Base-by-base conservation (phyloP, 2,888 invertebrate genomes). In the Sisyra terminalis region DNA sequence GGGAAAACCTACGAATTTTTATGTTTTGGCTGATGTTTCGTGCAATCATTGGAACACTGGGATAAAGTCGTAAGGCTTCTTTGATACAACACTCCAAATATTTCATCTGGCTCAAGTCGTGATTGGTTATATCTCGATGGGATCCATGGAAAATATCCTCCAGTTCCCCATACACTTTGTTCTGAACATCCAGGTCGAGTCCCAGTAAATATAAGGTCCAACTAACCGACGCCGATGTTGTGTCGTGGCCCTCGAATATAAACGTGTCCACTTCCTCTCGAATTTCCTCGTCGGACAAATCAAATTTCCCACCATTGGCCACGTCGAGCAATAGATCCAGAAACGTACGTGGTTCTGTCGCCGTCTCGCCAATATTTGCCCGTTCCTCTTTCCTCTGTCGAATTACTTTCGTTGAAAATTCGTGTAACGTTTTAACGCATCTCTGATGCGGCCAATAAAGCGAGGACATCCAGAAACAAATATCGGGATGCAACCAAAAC, bases 51-150 rank as follows among this genome's bases (percentile, higher is more conserved):
- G 61, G 58, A 3, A 60, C 61, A 43, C 58, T 57, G 1, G 63
- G 61, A 46, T 58, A 61, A 2, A 63, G 47, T 24, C 62, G 48
- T 9, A 63, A 47, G 15, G 57, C 48, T 49, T 63, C 63, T 46
- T 61, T 62, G 32, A 62, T 57, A 13, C 57, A 56, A 36, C 58
- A 49, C 40, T 60, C 60, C 40, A 61, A 48, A 47, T 58, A 60
- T 45, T 58, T 56, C 58, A 61, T 54, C 45, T 59, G 51, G 5
- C 49, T 47, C 3, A 61, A 40, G 46, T 62, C 60, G 40, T 54
- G 46, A 7, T 55, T 48, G 3, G 57, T 56, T 11, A 57, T 52
- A 8, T 51, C 49, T 17, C 57, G 45, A 11, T 55, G 52, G 14
- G 55, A 52, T 1, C 51, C 54, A 17, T 52, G 51, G 39, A 60